Conservation (phyloP, 2,113 vertebrate species). For the Nycticebus coucang region DNA sequence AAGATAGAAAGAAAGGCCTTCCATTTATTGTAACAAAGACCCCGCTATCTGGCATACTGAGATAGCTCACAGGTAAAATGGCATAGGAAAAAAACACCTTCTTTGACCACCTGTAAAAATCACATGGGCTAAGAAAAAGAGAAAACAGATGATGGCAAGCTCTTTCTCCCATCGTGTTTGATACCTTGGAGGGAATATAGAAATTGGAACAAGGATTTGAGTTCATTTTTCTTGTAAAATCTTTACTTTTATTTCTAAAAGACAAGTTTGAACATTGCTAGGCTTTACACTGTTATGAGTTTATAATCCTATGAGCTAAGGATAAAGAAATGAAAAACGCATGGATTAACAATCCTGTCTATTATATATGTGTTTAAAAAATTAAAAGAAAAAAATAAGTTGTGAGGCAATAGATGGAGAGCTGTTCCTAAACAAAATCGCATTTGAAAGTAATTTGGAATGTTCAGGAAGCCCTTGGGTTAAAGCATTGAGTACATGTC, state of each 20-base stretch:
- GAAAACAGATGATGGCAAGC: not conserved
- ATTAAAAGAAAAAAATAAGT: not conserved
- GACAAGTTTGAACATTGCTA: not conserved
- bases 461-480: not conserved
- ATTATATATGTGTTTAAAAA: not conserved
- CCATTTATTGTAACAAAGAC: not conserved
- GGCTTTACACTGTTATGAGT: not conserved
- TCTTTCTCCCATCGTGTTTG: not conserved
- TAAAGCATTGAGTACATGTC: not conserved
- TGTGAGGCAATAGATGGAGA: not conserved
- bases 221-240: conserved; percentile 24
- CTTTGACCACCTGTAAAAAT: not conserved
- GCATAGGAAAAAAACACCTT: not conserved
- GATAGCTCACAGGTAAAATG: not conserved
- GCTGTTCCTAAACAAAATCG: not conserved
- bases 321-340: not conserved
- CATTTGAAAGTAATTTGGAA: not conserved
- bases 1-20: not conserved
- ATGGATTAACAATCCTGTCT: not conserved
- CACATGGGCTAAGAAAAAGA: not conserved
- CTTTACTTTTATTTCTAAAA: conserved; percentile 4
- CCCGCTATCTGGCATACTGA: not conserved
- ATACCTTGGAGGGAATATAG: not conserved
- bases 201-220: not conserved
- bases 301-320: not conserved